phyloP scores from a whole-genome alignment of 2,797 vertebrate species.

The Eremophila alpestris region DNA sequence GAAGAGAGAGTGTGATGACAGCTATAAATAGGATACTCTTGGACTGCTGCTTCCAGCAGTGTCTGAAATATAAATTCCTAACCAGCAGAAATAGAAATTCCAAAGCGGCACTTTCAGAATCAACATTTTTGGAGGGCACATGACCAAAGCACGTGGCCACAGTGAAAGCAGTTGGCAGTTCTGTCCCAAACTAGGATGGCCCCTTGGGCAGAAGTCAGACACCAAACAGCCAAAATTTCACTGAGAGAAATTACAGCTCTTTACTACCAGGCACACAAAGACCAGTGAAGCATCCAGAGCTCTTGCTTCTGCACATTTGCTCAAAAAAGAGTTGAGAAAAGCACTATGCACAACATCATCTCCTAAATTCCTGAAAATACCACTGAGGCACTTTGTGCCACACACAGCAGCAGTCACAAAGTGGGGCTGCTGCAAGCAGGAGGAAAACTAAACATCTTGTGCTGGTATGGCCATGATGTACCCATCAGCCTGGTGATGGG shows the following conservation, averaged over 20 bases:
- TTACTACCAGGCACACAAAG: neutral
- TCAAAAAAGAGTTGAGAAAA: neutral
- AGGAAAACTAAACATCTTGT: neutral
- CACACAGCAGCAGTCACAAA: neutral
- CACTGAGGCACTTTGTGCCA: neutral
- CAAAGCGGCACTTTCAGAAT: neutral
- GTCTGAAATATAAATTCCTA: slow-evolving; percentile 24
- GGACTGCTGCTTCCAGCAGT: slow-evolving; percentile 5
- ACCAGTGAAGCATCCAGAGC: neutral
- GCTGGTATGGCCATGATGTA: neutral
- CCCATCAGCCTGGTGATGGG: neutral
- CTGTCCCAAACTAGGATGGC: neutral
- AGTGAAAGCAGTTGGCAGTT: neutral
- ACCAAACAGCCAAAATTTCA: neutral
- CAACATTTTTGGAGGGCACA: neutral
- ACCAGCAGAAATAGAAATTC: slow-evolving; percentile 32
- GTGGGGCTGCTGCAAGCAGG: neutral
- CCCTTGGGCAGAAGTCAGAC: neutral
- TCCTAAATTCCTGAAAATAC: neutral
- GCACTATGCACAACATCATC: rapidly evolving
- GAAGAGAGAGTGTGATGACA: slow-evolving; percentile 10
- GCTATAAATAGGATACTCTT: slow-evolving; percentile 40
- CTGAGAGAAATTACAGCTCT: neutral
- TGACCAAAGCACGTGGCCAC: neutral
- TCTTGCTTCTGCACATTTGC: neutral